Base-by-base conservation (phyloP, 1,140 invertebrate species). In the Dolichoris vasculosae region DNA sequence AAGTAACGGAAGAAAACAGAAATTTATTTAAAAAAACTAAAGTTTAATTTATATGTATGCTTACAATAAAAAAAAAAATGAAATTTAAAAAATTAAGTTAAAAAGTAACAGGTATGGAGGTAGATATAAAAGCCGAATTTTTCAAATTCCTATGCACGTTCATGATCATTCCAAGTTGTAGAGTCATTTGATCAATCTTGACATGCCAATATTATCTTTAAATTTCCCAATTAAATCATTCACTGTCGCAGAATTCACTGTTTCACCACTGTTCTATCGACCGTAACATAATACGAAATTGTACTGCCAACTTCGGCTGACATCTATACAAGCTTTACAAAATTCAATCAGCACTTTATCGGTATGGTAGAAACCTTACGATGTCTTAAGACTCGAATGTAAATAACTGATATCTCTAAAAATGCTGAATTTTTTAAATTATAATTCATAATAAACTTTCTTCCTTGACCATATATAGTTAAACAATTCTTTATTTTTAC, bases 161-260 rank as follows among this genome's bases (percentile, higher is more conserved):
- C 32, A 26, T 48, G 81, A 80, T 85, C 81, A 75, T 85, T 63
- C 51, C 13, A 6, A 73, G 32, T 81, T 46, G 64, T 7, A 26
- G n/a, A 64, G 78, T 55, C 43, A 38, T 35, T n/a, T 8, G n/a
- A n/a, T 8, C n/a, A 75, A 81, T 81, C 67, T 73, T 30, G 30
- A 80, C 20, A 15, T 75, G 84, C 81, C 78, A 81, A 85, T 85
- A 85, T 85, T 85, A 38, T 48, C 78, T 7, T n/a, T 38, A 85
- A 73, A 35, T 67, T 79, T 26, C 17, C 17, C n/a, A 17, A 11
- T 32, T n/a, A 20, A 78, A 26, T 11, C 13, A 8, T 75, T 75
- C 71, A 3, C 26, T 4, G 11, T 32, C 8, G 26, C 73, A 11
- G 9, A 30, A 4, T 59, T 30, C 38, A 59, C 26, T 59, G 23